These are phyloP conservation scores for Phyllopteryx taeniolatus DNA, from an alignment of 2,113 vertebrate species.

Conservation along the genomic window DNA sequence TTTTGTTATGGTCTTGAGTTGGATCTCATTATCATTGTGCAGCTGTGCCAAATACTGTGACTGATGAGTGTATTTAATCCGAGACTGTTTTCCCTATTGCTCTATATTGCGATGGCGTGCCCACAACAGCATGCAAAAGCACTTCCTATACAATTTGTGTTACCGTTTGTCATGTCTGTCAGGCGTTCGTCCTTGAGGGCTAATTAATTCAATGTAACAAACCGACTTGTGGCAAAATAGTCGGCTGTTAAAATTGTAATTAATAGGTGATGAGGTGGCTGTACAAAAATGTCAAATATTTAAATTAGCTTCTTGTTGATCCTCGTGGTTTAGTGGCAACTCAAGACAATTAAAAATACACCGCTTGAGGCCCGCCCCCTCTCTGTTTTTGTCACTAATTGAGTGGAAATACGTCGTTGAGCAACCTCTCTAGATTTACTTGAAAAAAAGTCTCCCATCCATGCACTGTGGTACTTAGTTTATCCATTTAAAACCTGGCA, in stretches of 20 bases:
- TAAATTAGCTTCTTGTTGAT: slow-evolving; percentile 3
- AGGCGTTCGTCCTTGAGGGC: neutral
- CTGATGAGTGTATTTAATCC: neutral
- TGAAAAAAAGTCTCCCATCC: neutral
- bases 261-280: slow-evolving; percentile 3
- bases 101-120: neutral
- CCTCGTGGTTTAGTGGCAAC: slow-evolving; percentile 8
- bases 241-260: slow-evolving; percentile 8
- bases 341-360: slow-evolving; percentile 7
- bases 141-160: neutral
- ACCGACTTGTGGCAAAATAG: slow-evolving; percentile 1
- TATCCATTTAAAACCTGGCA: neutral
- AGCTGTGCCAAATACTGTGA: neutral
- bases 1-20: neutral
- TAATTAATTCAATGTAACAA: neutral
- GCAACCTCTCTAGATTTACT: slow-evolving; percentile 1
- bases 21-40: neutral
- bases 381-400: neutral
- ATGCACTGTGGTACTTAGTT: neutral
- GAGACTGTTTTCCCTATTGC: neutral
- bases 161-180: slow-evolving; percentile 6
- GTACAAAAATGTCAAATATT: slow-evolving; percentile 5
- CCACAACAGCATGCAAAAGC: neutral
- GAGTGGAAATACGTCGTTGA: neutral
- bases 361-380: neutral